Evolutionary conservation across 2,888 invertebrate species (phyloP), one percentile per base, ranked within the genome.

Genomic region (Pyrgus malvae): DNA sequence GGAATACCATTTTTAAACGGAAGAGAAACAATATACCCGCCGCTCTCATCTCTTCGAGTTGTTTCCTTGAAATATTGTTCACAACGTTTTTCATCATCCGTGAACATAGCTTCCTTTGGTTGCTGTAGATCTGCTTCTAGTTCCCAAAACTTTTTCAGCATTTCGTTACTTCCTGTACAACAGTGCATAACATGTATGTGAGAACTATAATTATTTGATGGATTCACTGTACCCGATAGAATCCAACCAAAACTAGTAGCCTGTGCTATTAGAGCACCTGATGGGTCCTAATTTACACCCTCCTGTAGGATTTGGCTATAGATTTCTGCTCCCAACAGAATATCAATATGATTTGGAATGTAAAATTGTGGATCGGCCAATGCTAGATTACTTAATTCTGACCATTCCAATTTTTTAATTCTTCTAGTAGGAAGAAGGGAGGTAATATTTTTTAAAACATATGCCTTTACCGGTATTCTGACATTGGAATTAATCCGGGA

Each of bases 271-370:
- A 17, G 48, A 6, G 37, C 17, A 16, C 48, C 48, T 11, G 7
- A 11, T 16, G 35, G 48, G 11, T 2, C 14, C 17, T 33, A 37
- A 19, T 48, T 57, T 1, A 67, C 5, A 0, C 63, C 67, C 12
- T 57, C 59, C 8, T 44, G 6, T 16, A 68, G 38, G 7, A 67
- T 55, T 42, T 57, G 53, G 23, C 60, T 44, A 29, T 66, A 66
- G 2, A 65, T 45, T 7, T 67, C 64, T 12, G 65, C 66, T 12
- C 66, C 66, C 9, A 67, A 51, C 25, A 66, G 45, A 16, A 66
- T 9, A 14, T 64, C 61, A 0, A 58, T 63, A 54, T 53, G 63
- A 45, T 51, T 54, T 11, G 66, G 62, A 25, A 37, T 59, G 45
- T 48, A n/a, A 31, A 48, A 63, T 1, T 40, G 23, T 4, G 59